Percentiles rank a stretch among this genome's conserved stretches.
Conservation (phyloP, 2,797 vertebrate genomes). For the Halcyon smyrnensis region DNA sequence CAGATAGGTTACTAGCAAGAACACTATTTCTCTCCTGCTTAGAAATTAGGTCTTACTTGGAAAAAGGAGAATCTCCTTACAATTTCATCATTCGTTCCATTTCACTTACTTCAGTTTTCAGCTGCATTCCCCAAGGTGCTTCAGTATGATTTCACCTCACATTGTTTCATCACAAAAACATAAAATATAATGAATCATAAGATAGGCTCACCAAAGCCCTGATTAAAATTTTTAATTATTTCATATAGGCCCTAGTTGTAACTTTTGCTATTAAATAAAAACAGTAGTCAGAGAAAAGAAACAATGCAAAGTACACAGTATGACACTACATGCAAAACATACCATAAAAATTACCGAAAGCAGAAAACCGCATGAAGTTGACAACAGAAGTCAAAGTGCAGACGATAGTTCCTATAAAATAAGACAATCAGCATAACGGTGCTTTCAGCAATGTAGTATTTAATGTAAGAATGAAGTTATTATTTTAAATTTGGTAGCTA, state of each 20-base stretch:
- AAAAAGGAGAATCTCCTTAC: background rate
- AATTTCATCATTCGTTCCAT: background rate
- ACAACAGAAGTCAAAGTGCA: background rate
- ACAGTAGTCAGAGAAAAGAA: background rate
- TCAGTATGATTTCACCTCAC: background rate
- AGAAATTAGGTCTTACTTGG: background rate
- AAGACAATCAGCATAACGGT: background rate
- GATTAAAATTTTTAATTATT: background rate
- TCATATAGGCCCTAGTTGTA: background rate
- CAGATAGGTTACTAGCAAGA: background rate
- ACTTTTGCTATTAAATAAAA: background rate
- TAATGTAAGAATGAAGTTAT: background rate
- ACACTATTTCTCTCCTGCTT: background rate
- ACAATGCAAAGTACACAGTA: background rate
- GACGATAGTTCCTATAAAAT: background rate
- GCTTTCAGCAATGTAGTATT: background rate
- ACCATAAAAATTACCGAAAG: background rate
- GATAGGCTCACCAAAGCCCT: background rate
- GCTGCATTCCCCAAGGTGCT: background rate
- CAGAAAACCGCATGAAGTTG: background rate
- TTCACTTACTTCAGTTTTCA: background rate
- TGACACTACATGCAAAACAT: background rate
- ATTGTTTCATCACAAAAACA: background rate
- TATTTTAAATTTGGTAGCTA: background rate
- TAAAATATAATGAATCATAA: background rate